Evolutionary conservation across 2,888 invertebrate genomes (phyloP).

Genomic region (Clostera curtula): DNA sequence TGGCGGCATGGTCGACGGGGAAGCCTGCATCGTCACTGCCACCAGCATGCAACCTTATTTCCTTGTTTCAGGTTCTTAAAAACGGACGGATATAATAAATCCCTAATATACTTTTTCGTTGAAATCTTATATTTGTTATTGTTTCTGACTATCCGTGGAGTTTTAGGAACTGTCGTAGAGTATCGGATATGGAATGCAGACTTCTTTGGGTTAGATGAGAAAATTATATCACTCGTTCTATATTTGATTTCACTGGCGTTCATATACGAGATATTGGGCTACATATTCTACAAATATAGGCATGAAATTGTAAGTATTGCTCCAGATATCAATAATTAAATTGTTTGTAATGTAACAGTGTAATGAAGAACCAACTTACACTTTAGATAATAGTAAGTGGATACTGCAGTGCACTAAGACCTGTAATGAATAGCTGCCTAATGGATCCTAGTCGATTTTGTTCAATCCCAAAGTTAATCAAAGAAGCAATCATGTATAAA

Average conservation of each 20-base stretch:
- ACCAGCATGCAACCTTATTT: neutral
- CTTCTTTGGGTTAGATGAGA: conserved; percentile 53
- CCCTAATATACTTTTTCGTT: conserved; percentile 50
- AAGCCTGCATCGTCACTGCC: too few species aligned
- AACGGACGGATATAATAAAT: conserved; percentile 59
- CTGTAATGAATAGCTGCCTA: too few species aligned
- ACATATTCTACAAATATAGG: conserved; percentile 52
- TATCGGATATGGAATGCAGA: conserved; percentile 50
- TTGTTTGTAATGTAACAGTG: neutral
- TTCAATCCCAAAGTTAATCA: too few species aligned
- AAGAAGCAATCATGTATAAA: too few species aligned
- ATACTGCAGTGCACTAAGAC: too few species aligned
- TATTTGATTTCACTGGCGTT: conserved; percentile 60
- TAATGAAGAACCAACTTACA: neutral
- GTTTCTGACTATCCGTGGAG: conserved; percentile 66
- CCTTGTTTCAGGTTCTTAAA: conserved; percentile 60
- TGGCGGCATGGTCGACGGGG: too few species aligned
- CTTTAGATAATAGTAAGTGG: conserved; percentile 1
- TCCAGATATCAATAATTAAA: too few species aligned
- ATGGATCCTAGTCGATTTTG: too few species aligned
- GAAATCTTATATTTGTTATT: conserved; percentile 66
- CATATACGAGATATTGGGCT: conserved; percentile 59
- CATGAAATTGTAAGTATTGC: conserved; percentile 45
- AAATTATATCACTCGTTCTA: conserved; percentile 46
- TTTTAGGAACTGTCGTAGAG: conserved; percentile 68